phyloP scores from a whole-genome alignment of 2,113 vertebrate genomes.

The Datnioides undecimradiatus region DNA sequence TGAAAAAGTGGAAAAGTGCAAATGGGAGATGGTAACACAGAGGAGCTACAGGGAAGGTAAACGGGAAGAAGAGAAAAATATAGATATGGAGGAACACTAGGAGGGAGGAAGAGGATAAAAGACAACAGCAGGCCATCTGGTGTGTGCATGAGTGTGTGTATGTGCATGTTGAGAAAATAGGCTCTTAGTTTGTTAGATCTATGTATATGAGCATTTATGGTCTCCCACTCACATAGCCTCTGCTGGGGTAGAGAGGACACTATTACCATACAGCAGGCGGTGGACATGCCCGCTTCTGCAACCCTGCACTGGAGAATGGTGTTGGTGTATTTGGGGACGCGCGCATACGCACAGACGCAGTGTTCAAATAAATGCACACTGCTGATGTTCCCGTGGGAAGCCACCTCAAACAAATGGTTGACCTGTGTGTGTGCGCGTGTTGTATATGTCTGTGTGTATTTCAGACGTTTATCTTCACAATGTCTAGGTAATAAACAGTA shows the following conservation, averaged over 20 bases:
- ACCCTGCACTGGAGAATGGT: not conserved
- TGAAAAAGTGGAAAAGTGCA: not conserved
- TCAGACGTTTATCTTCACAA: conserved; percentile 54
- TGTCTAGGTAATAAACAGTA: conserved; percentile 70
- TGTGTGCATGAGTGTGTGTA: conserved; percentile 25
- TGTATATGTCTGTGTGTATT: conserved; percentile 30
- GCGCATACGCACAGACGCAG: not conserved
- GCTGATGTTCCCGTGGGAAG: conserved; percentile 39
- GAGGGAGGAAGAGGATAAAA: not conserved
- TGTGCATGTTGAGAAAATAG: conserved; percentile 13
- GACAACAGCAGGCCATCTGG: conserved; percentile 61
- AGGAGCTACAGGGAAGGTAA: conserved; percentile 14
- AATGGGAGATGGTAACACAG: not conserved
- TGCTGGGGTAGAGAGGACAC: conserved; percentile 6
- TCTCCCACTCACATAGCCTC: conserved; percentile 49
- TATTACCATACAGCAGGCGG: conserved; percentile 35
- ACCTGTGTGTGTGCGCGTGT: conserved; percentile 36
- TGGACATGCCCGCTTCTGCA: conserved; percentile 18
- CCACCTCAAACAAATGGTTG: conserved; percentile 57
- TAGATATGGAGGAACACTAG: conserved; percentile 28
- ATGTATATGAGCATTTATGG: conserved; percentile 38
- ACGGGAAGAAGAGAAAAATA: conserved; percentile 5
- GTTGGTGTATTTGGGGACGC: conserved; percentile 7
- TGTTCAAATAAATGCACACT: conserved; percentile 46
- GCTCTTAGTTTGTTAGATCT: conserved; percentile 29